Conservation (phyloP, 2,888 invertebrate species). For the Drosophila picticornis region DNA sequence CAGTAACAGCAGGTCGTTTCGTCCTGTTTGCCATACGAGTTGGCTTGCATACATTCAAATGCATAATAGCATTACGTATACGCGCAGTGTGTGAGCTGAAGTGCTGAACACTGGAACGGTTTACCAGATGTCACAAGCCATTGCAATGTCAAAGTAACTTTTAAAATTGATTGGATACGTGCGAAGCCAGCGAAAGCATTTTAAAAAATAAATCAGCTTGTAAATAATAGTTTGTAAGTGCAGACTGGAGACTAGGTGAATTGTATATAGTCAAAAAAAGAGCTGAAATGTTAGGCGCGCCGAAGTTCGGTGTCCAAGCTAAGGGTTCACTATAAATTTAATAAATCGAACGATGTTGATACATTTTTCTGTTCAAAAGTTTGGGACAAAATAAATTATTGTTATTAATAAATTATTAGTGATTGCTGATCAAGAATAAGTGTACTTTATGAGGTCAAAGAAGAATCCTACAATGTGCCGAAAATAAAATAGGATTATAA, state of each 20-base stretch:
- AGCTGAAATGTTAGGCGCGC: rapidly evolving
- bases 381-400: background rate
- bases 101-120: conserved; percentile 20
- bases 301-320: background rate
- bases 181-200: conserved; percentile 10
- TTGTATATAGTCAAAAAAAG: background rate
- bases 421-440: background rate
- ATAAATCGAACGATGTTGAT: background rate
- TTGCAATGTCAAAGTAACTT: conserved; percentile 21
- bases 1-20: background rate
- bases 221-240: background rate
- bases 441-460: background rate
- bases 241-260: background rate
- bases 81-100: conserved; percentile 19
- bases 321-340: background rate
- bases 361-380: background rate
- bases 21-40: background rate
- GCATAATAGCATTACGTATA: conserved; percentile 32
- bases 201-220: background rate
- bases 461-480: no score
- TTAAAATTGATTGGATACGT: conserved; percentile 19
- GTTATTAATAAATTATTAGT: background rate
- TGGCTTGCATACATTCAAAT: background rate
- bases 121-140: background rate
- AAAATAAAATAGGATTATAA: background rate